Evolutionary conservation across 2,113 vertebrate species (phyloP), one percentile per base, ranked within the genome.

Genomic region (Hydrochoerus hydrochaeris): DNA sequence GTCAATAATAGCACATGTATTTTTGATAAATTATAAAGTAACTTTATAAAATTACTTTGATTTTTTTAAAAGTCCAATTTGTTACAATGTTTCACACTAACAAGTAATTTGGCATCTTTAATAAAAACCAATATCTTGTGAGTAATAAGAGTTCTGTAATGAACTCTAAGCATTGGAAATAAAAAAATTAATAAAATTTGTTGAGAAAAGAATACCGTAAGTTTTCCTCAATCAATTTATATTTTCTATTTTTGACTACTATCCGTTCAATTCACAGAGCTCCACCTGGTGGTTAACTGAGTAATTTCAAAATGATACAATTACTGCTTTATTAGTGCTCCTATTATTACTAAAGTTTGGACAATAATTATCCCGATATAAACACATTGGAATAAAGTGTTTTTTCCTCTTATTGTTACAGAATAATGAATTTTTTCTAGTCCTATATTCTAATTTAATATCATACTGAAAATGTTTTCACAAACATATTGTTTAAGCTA

Each of bases 221-320:
- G 3, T 63, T 92, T 96, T 82, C 11, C 57, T n/a, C 90, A 49
- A 54, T 17, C n/a, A 93, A 17, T 80, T 73, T 88, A 92, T 12
- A 52, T 54, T 82, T 96, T 91, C n/a, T 90, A 49, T 73, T 96
- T 97, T 93, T 65, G 69, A 95, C 16, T 88, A n/a, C 6, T 20
- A 32, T 6, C 41, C n/a, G 4, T 3, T 93, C 10, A 98, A 85
- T 96, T 97, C 96, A 88, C 91, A 63, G 94, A 96, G 96, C 95
- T 63, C 98, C 98, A 97, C 38, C 98, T 98, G 95, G 98, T 98
- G 98, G 96, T 69, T 92, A 54, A 78, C 26, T 94, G 89, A 60
- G 91, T 89, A 86, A 85, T 94, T 94, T 97, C 80, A 94, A 96
- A 93, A 17, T 46, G 26, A 62, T 75, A 54, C 54, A 63, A 75